Evolutionary conservation across 2,113 vertebrate species (phyloP), one percentile per base, ranked within the genome.

Genomic region (Sapajus apella): DNA sequence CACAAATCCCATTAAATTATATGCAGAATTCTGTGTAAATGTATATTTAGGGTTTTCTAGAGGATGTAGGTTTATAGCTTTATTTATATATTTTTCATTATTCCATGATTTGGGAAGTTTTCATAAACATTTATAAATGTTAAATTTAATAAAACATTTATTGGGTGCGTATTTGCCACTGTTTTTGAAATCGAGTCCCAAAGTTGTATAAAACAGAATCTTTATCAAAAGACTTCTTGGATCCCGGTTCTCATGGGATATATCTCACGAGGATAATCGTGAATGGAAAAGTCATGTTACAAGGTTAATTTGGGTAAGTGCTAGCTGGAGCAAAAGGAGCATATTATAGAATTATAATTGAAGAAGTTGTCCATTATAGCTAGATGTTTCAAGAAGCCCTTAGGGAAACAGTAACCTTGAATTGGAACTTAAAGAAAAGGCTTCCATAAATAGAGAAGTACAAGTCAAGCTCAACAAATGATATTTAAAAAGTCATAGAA

Each of bases 141-240:
- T 95, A 45, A 70, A 82, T 90, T 89, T 55, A 94, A 81, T 56
- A 76, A 81, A 85, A 80, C 50, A 88, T 52, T 76, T 90, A 81
- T 40, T 52, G 20, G 37, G 0, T 12, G 45, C 37, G 23, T 77
- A 45, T n/a, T 52, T 92, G 40, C 20, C 25, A 76, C 55, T 10
- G 4, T 86, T 94, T n/a, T 94, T 92, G 8, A 32, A 82, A 77
- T 30, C 77, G 32, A 50, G 13, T 77, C 17, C 56, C 14, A 76
- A 52, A 64, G 10, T 47, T 90, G 3, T 66, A 8, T 52, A 66
- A 93, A 45, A 56, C 11, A 83, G 50, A 90, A 72, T 89, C 55
- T 85, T 85, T 68, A 55, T 45, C 25, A 70, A 43, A 86, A 94
- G 86, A 6, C 45, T 56, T 76, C 66, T 86, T 73, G 86, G 12